Evolutionary conservation across 2,113 vertebrate genomes (phyloP).

Genomic region (Danio rerio): DNA sequence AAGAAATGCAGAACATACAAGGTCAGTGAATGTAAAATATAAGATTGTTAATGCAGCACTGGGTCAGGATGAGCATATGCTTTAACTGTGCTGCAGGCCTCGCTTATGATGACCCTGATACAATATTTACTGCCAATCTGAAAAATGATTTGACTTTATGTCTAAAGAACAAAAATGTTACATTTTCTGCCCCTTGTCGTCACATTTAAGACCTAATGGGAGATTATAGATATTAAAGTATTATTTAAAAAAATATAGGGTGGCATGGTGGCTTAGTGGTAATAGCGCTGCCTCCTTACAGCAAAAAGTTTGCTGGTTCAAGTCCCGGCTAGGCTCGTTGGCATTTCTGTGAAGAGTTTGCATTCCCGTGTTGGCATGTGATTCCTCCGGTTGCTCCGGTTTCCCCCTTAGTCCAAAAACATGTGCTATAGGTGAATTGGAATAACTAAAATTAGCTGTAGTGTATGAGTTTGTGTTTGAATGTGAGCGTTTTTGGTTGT

Average conservation of each 20-base stretch:
- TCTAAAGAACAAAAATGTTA: background rate
- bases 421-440: too few relatives aligned
- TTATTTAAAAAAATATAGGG: background rate
- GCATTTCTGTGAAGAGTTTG: too few relatives aligned
- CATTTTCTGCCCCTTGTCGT: background rate
- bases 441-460: too few relatives aligned
- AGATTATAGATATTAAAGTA: background rate
- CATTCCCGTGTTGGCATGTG: too few relatives aligned
- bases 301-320: too few relatives aligned
- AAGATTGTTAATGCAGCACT: background rate
- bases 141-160: background rate
- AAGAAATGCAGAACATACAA: background rate
- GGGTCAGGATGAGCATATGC: background rate
- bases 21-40: background rate
- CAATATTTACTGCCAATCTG: background rate
- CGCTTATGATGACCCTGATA: background rate
- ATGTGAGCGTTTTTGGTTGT: too few relatives aligned
- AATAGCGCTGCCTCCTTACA: too few relatives aligned
- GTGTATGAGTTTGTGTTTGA: too few relatives aligned
- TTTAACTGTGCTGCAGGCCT: background rate
- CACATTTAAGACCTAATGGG: constrained; percentile 25
- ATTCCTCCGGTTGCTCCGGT: too few relatives aligned
- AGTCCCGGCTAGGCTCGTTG: too few relatives aligned
- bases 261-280: too few relatives aligned
- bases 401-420: too few relatives aligned